Base-by-base conservation (phyloP, 2,797 vertebrate genomes). In the Myotis vivesi region DNA sequence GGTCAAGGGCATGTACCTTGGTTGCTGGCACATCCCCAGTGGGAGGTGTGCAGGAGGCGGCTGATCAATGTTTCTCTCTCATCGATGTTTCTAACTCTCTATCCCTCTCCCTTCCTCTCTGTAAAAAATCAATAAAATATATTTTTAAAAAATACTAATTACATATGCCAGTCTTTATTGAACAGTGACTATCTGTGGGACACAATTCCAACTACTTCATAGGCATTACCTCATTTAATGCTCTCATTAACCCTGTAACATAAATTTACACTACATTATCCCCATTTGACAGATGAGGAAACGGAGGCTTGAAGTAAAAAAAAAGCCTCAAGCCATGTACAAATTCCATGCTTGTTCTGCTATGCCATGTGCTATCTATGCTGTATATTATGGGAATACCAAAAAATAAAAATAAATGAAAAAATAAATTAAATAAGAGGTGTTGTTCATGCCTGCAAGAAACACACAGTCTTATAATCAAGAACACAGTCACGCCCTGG, bases 321-420 rank as follows among this genome's bases (percentile, higher is more conserved):
- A 59, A 59, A 28, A 62, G 59, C 59, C 12, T 30, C 25, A 85
- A 89, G 5, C 3, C 12, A 11, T 11, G 12, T 2, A 41, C 23
- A 53, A 33, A 62, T 62, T n/a, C 4, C 36, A 55, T 69, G 36
- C 9, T 44, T 3, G 41, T 69, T 68, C 71, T 75, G 12, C 9
- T 53, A 19, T 17, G 15, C 6, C 66, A n/a, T 17, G 0, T 62
- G 9, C 33, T 91, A 11, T 33, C 12, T 46, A 30, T 8, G 22
- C 8, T 76, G n/a, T 1, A 11, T 41, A 30, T 71, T n/a, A 51
- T 88, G 28, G 19, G n/a, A 80, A 44, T 36, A 91, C 3, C 8
- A 89, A 92, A 92, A 89, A 92, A 93, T 68, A 83, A 22, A 86
- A 49, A 82, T 69, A 44, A 77, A n/a, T 33, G 7, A 91, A 16